Percentiles rank a stretch among this genome's conserved stretches.
These are phyloP conservation scores for Phoxinus dragarum DNA, from an alignment of 2,797 vertebrate species.

Conservation along the genomic window DNA sequence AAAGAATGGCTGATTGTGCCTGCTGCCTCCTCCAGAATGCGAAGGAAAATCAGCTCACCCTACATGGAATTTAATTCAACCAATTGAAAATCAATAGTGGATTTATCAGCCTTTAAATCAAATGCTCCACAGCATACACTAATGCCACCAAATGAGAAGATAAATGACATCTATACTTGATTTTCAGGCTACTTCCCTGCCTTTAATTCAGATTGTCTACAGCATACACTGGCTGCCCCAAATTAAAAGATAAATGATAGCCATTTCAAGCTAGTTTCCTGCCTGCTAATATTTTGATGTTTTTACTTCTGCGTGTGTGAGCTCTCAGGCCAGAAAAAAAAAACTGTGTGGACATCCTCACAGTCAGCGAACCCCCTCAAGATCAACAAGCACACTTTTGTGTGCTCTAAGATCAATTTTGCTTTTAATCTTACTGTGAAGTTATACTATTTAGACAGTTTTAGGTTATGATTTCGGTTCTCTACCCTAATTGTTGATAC, in stretches of 20 bases:
- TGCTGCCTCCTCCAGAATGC: slow-evolving; percentile 29
- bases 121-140: slow-evolving; percentile 34
- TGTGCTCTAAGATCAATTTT: too few relatives aligned
- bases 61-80: slow-evolving; percentile 44
- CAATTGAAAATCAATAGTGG: slow-evolving; percentile 48
- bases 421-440: too few relatives aligned
- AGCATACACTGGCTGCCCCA: slow-evolving; percentile 2
- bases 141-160: slow-evolving; percentile 45
- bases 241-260: slow-evolving; percentile 41
- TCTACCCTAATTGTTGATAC: too few relatives aligned
- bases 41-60: slow-evolving; percentile 39
- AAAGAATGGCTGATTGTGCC: slow-evolving; percentile 51
- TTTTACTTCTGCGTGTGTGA: neutral
- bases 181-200: slow-evolving; percentile 22
- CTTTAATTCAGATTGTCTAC: slow-evolving; percentile 28
- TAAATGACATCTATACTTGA: slow-evolving; percentile 39
- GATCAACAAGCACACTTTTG: too few relatives aligned
- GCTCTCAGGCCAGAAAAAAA: neutral
- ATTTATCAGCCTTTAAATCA: slow-evolving; percentile 47
- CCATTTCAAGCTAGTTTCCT: slow-evolving; percentile 35
- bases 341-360: too few relatives aligned
- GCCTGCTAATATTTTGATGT: slow-evolving; percentile 13
- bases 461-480: too few relatives aligned
- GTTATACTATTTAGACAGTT: too few relatives aligned
- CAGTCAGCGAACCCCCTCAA: too few relatives aligned